Conservation (phyloP, 1,140 invertebrate species). For the Anoplophora glabripennis region DNA sequence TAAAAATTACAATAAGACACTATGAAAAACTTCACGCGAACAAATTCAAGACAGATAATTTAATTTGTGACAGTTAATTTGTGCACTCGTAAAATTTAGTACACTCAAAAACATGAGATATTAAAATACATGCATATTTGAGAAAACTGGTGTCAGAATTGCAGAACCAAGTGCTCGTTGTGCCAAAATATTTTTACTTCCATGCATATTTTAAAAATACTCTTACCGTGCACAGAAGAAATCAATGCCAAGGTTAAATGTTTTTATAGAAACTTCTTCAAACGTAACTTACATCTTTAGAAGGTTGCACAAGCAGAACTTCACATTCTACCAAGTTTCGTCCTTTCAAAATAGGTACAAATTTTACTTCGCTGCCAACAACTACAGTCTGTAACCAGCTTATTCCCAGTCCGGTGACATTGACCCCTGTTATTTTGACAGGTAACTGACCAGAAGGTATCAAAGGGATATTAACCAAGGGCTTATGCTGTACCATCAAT, state of each 20-base stretch:
- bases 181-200: not conserved
- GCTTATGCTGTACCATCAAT: slow-evolving; percentile 54
- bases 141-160: not conserved
- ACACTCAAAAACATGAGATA: not conserved
- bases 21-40: not conserved
- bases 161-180: not conserved
- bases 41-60: not conserved
- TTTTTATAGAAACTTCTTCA: slow-evolving; percentile 3
- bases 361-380: slow-evolving; percentile 48
- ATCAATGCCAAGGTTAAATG: too few relatives aligned
- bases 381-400: slow-evolving; percentile 55
- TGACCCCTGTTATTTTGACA: slow-evolving; percentile 54
- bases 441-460: slow-evolving; percentile 48
- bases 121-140: not conserved
- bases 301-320: slow-evolving; percentile 46
- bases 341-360: slow-evolving; percentile 50
- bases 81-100: not conserved
- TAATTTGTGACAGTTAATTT: not conserved
- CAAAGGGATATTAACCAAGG: slow-evolving; percentile 49
- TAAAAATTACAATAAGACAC: slow-evolving; percentile 21
- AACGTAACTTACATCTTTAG: slow-evolving; percentile 32
- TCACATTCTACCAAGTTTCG: slow-evolving; percentile 51
- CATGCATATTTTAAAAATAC: slow-evolving; percentile 11
- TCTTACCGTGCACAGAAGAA: too few relatives aligned
- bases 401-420: slow-evolving; percentile 51